phyloP scores from a whole-genome alignment of 2,113 vertebrate genomes.

The Xenopus borealis region DNA sequence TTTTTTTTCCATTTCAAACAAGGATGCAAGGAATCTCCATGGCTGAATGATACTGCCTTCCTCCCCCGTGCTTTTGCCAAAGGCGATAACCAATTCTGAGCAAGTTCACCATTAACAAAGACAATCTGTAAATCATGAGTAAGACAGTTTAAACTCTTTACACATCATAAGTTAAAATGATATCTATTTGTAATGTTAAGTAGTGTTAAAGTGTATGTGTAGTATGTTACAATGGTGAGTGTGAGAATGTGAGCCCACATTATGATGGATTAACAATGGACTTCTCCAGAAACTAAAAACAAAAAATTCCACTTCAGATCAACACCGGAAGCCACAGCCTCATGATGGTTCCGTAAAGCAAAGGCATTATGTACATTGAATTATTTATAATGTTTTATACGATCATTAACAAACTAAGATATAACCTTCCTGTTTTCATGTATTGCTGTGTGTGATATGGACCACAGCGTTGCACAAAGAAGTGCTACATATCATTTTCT shows the following conservation, averaged over 20 bases:
- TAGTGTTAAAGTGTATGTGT: conserved; percentile 62
- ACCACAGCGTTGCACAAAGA: neutral
- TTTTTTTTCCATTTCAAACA: conserved; percentile 54
- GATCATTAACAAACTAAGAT: neutral
- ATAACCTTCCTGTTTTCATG: neutral
- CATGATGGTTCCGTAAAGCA: neutral
- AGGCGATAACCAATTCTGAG: conserved; percentile 52
- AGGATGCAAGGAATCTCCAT: conserved; percentile 48
- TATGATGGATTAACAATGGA: conserved; percentile 28
- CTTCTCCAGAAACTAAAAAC: neutral
- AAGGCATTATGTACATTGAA: neutral
- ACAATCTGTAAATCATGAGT: conserved; percentile 52
- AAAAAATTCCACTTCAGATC: neutral
- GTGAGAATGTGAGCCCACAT: conserved; percentile 36
- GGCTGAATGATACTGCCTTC: conserved; percentile 53
- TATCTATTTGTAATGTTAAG: conserved; percentile 69
- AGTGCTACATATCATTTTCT: neutral
- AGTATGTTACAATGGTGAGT: conserved; percentile 52
- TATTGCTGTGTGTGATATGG: neutral
- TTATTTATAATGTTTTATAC: neutral
- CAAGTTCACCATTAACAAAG: conserved; percentile 52
- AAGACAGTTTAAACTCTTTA: conserved; percentile 52
- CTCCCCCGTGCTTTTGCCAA: conserved; percentile 54
- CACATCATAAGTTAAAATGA: conserved; percentile 50
- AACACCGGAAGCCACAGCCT: neutral